Evolutionary conservation across 2,113 vertebrate species (phyloP), one percentile per base, ranked within the genome.

Genomic region (Rostratula benghalensis): DNA sequence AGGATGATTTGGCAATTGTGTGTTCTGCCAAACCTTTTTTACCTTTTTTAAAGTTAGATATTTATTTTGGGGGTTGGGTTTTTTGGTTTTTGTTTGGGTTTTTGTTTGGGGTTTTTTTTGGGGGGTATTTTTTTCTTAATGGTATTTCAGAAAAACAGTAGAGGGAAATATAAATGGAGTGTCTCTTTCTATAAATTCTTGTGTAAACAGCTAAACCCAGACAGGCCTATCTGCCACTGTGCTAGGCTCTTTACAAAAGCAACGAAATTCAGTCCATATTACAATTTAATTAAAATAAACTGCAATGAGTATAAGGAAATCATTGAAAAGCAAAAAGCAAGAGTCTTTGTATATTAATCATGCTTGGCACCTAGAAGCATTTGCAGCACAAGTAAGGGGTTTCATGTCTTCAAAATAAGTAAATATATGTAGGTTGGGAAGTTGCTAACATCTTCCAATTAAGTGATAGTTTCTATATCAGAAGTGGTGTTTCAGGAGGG

Each of bases 251-350:
- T 25, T 39, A 59, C 43, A 94, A 81, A 75, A 75, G 54, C 48
- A 79, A 45, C 53, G 79, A 82, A 75, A 92, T 63, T 69, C 73
- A 65, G 80, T 50, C 74, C n/a, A 9, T 85, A 90, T 76, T 89
- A 50, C 65, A 82, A 78, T 76, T 83, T 94, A 95, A 93, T 92
- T 95, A 84, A 89, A 93, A 93, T 89, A 96, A 96, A 95, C 41
- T 69, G 31, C 70, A 50, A 14, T 43, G 50, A 79, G 24, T 53
- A 28, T 69, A 79, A 91, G 81, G 70, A 91, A 94, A 90, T 83
- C 15, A 74, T 35, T 87, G 75, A 70, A 87, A 93, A 90, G 65
- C 35, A 60, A 81, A 95, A 90, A 70, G 60, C 10, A 0, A 78
- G 83, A 92, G 20, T 48, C 74, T 90, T 75, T 43, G 31, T n/a